Evolutionary conservation across 2,888 invertebrate species (phyloP).

Genomic region (Agrotis clavis): DNA sequence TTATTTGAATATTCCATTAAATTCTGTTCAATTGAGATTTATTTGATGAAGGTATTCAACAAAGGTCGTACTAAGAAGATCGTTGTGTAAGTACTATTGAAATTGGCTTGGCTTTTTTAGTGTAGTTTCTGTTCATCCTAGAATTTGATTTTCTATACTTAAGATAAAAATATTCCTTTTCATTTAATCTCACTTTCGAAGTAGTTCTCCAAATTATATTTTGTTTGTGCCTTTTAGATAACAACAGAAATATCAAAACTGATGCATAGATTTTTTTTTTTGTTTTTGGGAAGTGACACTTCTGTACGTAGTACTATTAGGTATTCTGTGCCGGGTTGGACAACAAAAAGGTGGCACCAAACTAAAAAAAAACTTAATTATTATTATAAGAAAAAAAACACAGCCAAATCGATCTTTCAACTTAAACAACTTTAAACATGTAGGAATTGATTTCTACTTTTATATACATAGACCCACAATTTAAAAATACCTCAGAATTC

Average conservation of each 20-base stretch:
- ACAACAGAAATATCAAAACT: no score
- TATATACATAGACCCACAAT: neutral
- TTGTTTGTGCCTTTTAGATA: no score
- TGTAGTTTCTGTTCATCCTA: neutral
- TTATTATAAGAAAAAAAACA: no score
- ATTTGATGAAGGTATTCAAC: conserved; percentile 31
- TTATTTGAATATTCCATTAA: conserved; percentile 45
- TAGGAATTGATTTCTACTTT: no score
- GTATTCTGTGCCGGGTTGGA: no score
- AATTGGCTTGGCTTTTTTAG: conserved; percentile 4
- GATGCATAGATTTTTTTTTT: no score
- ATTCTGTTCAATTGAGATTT: conserved; percentile 38
- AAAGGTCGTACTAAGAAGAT: conserved; percentile 12
- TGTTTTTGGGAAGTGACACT: no score
- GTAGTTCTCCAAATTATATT: neutral
- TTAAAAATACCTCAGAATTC: neutral
- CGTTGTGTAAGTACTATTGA: conserved; percentile 4
- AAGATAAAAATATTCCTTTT: neutral
- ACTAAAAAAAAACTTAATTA: no score
- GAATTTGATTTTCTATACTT: neutral
- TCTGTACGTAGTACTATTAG: no score
- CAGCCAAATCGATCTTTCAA: no score
- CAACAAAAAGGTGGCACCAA: no score
- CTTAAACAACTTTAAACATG: no score
- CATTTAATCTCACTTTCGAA: neutral